phyloP scores from a whole-genome alignment of 92 coral and sea anemone genomes.

The Virgularia gustaviana region DNA sequence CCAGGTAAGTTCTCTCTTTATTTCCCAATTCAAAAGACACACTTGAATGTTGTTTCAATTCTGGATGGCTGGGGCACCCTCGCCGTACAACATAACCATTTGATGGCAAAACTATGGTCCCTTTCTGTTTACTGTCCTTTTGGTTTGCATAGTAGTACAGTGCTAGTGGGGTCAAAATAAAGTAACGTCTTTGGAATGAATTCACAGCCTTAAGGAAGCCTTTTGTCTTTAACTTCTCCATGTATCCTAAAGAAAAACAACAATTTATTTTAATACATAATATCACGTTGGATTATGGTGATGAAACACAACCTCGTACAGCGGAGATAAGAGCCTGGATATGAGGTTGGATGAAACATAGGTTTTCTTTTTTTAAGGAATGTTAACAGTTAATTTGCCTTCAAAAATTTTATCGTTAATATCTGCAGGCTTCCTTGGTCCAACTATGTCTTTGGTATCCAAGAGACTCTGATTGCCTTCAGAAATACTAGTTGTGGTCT shows the following conservation, averaged over 20 bases:
- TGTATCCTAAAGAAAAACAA: conserved; percentile 46
- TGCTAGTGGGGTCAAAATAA: conserved; percentile 65
- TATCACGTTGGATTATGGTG: too few species aligned
- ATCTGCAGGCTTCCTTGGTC: conserved; percentile 17
- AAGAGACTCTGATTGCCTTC: background rate
- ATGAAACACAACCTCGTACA: too few species aligned
- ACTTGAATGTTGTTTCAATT: conserved; percentile 9
- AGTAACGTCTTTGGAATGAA: conserved; percentile 82
- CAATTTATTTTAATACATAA: background rate
- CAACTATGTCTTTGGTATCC: background rate
- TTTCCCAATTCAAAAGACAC: conserved; percentile 27
- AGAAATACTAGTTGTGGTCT: too few species aligned
- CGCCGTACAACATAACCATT: conserved; percentile 46
- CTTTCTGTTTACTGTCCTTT: conserved; percentile 64
- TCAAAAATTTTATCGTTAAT: conserved; percentile 14
- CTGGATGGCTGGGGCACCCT: conserved; percentile 27
- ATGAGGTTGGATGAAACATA: background rate
- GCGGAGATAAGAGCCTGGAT: background rate
- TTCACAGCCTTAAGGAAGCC: conserved; percentile 65
- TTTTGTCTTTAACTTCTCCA: conserved; percentile 67
- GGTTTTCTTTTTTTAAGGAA: background rate
- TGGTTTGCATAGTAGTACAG: conserved; percentile 67
- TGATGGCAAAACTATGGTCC: conserved; percentile 66
- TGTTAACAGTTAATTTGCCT: background rate
- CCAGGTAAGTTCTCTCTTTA: conserved; percentile 62